phyloP scores from a whole-genome alignment of 2,797 vertebrate genomes.

The Myotis findleyi region DNA sequence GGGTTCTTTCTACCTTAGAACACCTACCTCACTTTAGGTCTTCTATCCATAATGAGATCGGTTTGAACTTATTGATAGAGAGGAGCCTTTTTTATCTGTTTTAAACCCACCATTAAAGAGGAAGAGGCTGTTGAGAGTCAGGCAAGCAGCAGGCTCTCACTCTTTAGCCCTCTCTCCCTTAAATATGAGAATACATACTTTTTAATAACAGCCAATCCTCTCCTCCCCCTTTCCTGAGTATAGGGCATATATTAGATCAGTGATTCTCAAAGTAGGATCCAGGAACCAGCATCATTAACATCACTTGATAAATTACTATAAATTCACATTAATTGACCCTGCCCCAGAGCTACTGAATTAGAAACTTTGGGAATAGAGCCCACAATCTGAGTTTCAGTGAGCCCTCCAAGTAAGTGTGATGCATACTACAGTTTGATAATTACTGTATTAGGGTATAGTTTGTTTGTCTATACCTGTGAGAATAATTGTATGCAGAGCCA shows the following conservation, averaged over 20 bases:
- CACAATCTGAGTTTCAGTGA: neutral
- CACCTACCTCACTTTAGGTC: neutral
- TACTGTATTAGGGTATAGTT: neutral
- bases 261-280: conserved; percentile 35
- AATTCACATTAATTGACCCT: neutral
- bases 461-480: conserved; percentile 1
- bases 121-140: neutral
- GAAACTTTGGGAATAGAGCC: neutral
- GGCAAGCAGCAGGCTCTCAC: neutral
- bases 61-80: neutral
- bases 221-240: neutral
- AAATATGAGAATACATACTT: conserved; percentile 29
- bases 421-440: neutral
- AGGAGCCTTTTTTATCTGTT: neutral
- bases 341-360: neutral
- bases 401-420: neutral
- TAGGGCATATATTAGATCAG: neutral
- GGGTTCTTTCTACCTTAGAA: conserved; percentile 6
- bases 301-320: conserved; percentile 41
- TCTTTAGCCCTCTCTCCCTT: neutral
- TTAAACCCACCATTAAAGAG: neutral
- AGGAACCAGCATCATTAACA: conserved; percentile 1
- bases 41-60: neutral
- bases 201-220: neutral
- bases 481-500: neutral